A percentile compares a stretch with the other conserved stretches of the same genome.
These are phyloP conservation scores for Amiota minor DNA, from an alignment of 2,888 invertebrate genomes.

Conservation along the genomic window DNA sequence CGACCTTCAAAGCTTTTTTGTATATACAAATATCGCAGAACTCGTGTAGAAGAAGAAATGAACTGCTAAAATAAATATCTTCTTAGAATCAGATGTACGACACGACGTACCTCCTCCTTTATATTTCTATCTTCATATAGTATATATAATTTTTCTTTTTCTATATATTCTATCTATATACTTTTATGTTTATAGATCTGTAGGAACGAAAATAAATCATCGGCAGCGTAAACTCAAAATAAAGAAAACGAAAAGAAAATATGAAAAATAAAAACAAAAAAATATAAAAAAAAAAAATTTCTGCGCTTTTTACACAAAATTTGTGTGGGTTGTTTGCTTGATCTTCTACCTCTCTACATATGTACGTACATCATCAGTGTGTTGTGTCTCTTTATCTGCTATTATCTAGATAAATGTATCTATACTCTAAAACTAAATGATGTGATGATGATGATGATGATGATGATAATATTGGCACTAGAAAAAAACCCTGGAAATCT, in stretches of 20 bases:
- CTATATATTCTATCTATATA: slow-evolving; percentile 10
- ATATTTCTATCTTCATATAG: neutral
- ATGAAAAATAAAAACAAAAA: slow-evolving; percentile 50
- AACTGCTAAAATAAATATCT: too few relatives aligned
- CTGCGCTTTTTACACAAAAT: slow-evolving; percentile 38
- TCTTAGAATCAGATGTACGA: too few relatives aligned
- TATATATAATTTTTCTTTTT: neutral
- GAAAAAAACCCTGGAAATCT: too few relatives aligned
- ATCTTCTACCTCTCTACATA: too few relatives aligned
- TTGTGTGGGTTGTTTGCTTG: neutral
- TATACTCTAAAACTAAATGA: too few relatives aligned
- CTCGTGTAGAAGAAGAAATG: too few relatives aligned
- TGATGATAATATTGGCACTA: too few relatives aligned
- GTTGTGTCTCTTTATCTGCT: too few relatives aligned
- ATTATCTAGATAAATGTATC: too few relatives aligned
- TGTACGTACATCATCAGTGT: too few relatives aligned
- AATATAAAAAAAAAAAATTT: slow-evolving; percentile 45
- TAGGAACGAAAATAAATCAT: slow-evolving; percentile 62
- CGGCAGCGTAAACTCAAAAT: slow-evolving; percentile 56
- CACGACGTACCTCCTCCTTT: too few relatives aligned
- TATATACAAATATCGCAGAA: neutral
- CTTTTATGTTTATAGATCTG: slow-evolving; percentile 11
- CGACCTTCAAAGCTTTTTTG: slow-evolving; percentile 58
- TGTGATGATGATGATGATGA: too few relatives aligned
- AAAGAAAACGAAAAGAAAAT: slow-evolving; percentile 45